Evolutionary conservation across 2,888 invertebrate genomes (phyloP).

Genomic region (Caenorhabditis doughertyi): DNA sequence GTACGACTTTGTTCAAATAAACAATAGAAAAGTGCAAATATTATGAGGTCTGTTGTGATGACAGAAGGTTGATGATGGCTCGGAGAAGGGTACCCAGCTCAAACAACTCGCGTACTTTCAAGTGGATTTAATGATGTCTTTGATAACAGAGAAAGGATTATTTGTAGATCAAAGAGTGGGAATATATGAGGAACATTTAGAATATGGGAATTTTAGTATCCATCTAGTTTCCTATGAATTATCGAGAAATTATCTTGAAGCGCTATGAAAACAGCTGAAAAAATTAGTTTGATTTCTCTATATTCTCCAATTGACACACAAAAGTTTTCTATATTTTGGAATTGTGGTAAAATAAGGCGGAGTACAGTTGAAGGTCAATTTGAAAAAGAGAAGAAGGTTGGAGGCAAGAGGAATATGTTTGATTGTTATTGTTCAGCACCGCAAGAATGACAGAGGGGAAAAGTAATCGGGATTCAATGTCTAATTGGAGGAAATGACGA

Average conservation of each 20-base stretch:
- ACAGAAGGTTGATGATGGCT: constrained; percentile 33
- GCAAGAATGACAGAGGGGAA: constrained; percentile 35
- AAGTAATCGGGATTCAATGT: constrained; percentile 51
- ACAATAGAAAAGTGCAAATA: constrained; percentile 39
- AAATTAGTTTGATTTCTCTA: background rate
- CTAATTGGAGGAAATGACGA: constrained; percentile 47
- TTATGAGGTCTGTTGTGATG: constrained; percentile 28
- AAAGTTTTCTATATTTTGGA: background rate
- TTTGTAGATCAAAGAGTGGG: background rate
- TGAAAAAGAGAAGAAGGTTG: constrained; percentile 6
- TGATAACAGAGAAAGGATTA: constrained; percentile 3
- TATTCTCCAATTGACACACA: no score
- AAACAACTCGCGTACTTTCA: constrained; percentile 24
- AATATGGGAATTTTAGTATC: no score
- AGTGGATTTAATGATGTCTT: constrained; percentile 7
- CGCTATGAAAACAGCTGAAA: no score
- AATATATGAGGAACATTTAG: background rate
- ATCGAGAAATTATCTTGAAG: no score
- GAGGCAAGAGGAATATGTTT: constrained; percentile 38
- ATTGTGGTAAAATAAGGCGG: constrained; percentile 10
- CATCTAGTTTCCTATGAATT: no score
- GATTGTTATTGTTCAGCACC: constrained; percentile 59
- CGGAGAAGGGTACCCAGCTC: constrained; percentile 7
- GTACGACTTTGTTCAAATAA: constrained; percentile 41
- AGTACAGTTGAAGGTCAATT: constrained; percentile 47